phyloP scores from a whole-genome alignment of 2,888 invertebrate species.

The Exocentrus adspersus region DNA sequence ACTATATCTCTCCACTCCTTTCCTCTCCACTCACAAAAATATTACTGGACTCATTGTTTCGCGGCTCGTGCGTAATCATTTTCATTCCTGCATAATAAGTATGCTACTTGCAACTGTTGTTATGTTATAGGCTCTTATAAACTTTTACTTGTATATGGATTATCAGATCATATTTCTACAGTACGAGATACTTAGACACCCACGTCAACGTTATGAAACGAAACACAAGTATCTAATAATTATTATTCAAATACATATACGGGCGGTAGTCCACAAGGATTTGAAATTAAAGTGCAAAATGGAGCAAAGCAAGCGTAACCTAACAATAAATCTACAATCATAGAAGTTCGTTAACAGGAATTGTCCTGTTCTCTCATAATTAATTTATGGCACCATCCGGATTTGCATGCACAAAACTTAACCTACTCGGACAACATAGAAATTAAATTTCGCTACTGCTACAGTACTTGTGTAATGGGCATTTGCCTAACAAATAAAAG shows the following conservation, averaged over 20 bases:
- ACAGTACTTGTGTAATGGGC: constrained; percentile 56
- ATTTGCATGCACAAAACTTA: constrained; percentile 64
- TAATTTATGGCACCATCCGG: constrained; percentile 62
- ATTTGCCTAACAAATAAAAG: constrained; percentile 63
- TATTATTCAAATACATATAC: constrained; percentile 34
- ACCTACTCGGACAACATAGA: constrained; percentile 64
- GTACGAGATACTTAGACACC: too few relatives aligned
- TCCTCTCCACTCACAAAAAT: too few relatives aligned
- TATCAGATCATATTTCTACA: too few relatives aligned
- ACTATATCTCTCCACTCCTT: too few relatives aligned
- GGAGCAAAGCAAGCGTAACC: constrained; percentile 44
- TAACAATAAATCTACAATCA: constrained; percentile 60
- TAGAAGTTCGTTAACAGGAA: constrained; percentile 63
- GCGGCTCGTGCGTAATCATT: too few relatives aligned
- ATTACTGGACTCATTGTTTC: too few relatives aligned
- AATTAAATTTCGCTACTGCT: constrained; percentile 61
- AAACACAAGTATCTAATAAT: constrained; percentile 21
- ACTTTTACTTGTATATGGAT: too few relatives aligned
- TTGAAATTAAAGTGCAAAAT: constrained; percentile 36
- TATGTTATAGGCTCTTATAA: too few relatives aligned
- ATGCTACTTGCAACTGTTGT: too few relatives aligned
- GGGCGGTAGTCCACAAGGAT: constrained; percentile 17
- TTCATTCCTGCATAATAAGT: too few relatives aligned
- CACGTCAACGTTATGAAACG: constrained; percentile 11
- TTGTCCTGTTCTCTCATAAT: constrained; percentile 61